phyloP scores from a whole-genome alignment of 2,888 invertebrate genomes.

The Sphinx pinastri region DNA sequence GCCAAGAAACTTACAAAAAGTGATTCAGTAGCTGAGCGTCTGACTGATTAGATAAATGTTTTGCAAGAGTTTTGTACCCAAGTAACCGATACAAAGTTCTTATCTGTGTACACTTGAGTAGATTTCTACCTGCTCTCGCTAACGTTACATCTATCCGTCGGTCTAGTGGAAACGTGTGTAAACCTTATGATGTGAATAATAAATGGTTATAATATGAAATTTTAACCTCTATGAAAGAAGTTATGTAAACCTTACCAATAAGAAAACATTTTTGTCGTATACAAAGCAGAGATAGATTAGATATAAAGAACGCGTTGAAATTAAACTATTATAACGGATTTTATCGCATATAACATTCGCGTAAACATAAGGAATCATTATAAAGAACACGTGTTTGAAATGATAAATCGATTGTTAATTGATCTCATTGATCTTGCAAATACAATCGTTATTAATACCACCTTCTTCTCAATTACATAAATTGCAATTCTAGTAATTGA shows the following conservation, averaged over 20 bases:
- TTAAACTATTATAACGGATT: no score
- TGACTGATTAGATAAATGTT: constrained; percentile 21
- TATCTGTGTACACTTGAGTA: constrained; percentile 15
- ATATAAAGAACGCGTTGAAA: no score
- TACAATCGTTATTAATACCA: constrained; percentile 3
- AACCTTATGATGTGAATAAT: neutral
- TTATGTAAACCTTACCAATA: neutral
- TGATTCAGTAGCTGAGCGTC: constrained; percentile 5
- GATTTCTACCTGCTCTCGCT: constrained; percentile 20
- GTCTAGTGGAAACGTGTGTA: neutral
- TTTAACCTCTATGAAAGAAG: neutral
- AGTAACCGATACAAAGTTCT: constrained; percentile 15
- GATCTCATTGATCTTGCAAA: constrained; percentile 15
- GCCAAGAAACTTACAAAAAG: neutral
- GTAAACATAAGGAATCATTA: no score
- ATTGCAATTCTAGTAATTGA: neutral
- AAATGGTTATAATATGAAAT: neutral
- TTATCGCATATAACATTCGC: no score
- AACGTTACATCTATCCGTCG: constrained; percentile 1
- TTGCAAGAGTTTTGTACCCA: constrained; percentile 1
- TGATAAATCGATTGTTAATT: neutral
- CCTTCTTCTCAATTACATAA: constrained; percentile 2
- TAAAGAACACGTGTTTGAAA: neutral
- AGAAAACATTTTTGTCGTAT: neutral
- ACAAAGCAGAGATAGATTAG: no score